phyloP scores from a whole-genome alignment of 1,140 invertebrate genomes.

The Coptotermes formosanus region DNA sequence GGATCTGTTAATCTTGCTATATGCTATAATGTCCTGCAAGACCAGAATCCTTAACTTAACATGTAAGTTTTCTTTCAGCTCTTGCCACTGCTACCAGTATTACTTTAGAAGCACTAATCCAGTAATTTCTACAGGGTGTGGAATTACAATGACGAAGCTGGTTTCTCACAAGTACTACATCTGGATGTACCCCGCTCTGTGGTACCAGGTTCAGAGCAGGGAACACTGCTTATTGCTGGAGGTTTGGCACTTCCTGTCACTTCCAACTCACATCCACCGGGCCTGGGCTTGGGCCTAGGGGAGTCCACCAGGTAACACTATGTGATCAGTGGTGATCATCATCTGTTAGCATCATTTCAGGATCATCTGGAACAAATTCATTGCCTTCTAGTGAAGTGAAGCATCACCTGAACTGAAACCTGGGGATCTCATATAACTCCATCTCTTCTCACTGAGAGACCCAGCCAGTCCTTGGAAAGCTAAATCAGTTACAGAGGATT shows the following conservation, averaged over 20 bases:
- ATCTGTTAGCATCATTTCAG: background rate
- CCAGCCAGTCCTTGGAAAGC: no score
- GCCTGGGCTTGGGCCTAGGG: background rate
- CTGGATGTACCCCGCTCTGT: slow-evolving; percentile 59
- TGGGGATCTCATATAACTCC: no score
- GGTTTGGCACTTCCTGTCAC: slow-evolving; percentile 54
- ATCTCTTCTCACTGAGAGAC: no score
- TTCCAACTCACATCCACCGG: background rate
- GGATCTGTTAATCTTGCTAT: no score
- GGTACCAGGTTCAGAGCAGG: slow-evolving; percentile 60
- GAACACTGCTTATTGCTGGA: slow-evolving; percentile 56
- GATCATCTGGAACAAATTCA: background rate
- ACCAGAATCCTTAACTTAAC: no score
- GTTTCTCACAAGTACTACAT: slow-evolving; percentile 64
- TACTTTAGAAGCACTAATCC: no score
- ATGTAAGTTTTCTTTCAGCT: no score
- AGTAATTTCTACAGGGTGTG: slow-evolving; percentile 52
- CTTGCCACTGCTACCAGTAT: no score
- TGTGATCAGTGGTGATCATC: background rate
- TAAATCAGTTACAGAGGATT: no score
- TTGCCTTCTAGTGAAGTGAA: background rate
- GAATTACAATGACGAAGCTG: slow-evolving; percentile 67
- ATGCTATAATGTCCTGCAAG: no score
- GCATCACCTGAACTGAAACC: no score
- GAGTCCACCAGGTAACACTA: slow-evolving; percentile 18